Base-by-base conservation (phyloP, 2,888 invertebrate species). In the Stramonita haemastoma region DNA sequence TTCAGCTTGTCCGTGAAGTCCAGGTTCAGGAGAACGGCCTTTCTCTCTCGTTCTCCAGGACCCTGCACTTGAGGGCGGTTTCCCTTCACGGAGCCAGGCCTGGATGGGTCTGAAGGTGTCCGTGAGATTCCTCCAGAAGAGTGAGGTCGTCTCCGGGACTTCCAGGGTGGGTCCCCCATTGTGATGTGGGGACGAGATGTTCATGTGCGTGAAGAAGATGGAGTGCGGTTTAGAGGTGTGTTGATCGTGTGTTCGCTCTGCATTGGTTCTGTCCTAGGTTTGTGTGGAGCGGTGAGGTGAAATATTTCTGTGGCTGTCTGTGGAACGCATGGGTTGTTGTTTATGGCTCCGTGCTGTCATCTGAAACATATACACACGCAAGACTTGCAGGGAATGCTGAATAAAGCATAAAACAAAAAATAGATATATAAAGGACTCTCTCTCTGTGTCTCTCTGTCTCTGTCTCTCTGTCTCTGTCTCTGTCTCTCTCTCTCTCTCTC, bases 1-100 rank as follows among this genome's bases (percentile, higher is more conserved):
- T 70, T 85, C 56, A 89, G 85, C 66, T 89, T 89, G 84, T 89
- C 89, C 8, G 89, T 84, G 70, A 89, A 89, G 19, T 89, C 89
- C 46, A 89, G 46, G 46, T 19, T 89, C 88, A 19, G 29, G 4
- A 13, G 70, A 36, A 22, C 56, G n/a, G 56, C n/a, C 46, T 57
- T 5, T 26, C 15, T 13, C 22, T 84, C 13, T 46, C 26, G n/a
- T 26, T 0, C 1, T 17, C 19, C 81, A 11, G 34, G 56, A 26
- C 6, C 57, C 84, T 19, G 81, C 0, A 34, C 81, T 34, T 36
- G 34, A 34, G 8, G 36, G 70, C 6, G 70, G 66, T 36, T 29
- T 6, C 11, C 22, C 19, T 86, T 70, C 32, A 26, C 66, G 19
- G 60, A 46, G 15, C 26, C 66, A 22, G 70, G 22, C 19, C 36